These are phyloP conservation scores for Hecatera dysodea DNA, from an alignment of 2,888 invertebrate genomes.

Conservation along the genomic window DNA sequence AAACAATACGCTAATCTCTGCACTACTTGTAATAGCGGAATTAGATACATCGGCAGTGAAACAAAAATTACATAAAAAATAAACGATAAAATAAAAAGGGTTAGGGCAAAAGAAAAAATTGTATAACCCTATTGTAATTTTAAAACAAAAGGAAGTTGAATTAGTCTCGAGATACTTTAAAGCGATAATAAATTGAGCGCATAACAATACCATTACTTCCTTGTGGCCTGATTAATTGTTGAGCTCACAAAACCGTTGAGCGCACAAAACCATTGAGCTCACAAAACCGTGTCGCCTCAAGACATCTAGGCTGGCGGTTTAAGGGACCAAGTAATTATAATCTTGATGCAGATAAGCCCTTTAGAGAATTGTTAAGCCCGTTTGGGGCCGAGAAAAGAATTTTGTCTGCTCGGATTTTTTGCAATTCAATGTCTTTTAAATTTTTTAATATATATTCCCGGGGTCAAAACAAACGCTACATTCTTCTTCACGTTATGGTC, in stretches of 20 bases:
- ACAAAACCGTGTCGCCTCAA: constrained; percentile 60
- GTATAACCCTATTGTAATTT: constrained; percentile 75
- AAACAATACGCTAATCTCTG: no score
- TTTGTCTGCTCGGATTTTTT: constrained; percentile 13
- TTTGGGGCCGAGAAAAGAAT: constrained; percentile 12
- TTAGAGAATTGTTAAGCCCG: constrained; percentile 42
- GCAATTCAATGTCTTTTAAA: not conserved
- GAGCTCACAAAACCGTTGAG: constrained; percentile 56
- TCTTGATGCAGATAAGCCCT: constrained; percentile 57
- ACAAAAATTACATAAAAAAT: constrained; percentile 45
- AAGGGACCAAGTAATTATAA: constrained; percentile 58
- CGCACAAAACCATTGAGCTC: constrained; percentile 55
- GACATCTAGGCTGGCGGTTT: constrained; percentile 45
- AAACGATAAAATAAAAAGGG: constrained; percentile 34
- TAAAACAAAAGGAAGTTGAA: constrained; percentile 75
- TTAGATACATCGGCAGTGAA: constrained; percentile 22
- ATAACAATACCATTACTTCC: constrained; percentile 74
- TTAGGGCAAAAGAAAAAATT: constrained; percentile 64
- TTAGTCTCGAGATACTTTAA: constrained; percentile 72
- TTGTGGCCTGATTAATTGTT: constrained; percentile 73
- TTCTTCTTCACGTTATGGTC: no score
- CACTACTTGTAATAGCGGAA: not conserved
- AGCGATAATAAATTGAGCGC: constrained; percentile 78
- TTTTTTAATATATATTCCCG: no score
- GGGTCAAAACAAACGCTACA: no score